Evolutionary conservation across 64 coral and sea anemone genomes (phyloP), one percentile per base, ranked within the genome.

Genomic region (Stichodactyla helianthus): DNA sequence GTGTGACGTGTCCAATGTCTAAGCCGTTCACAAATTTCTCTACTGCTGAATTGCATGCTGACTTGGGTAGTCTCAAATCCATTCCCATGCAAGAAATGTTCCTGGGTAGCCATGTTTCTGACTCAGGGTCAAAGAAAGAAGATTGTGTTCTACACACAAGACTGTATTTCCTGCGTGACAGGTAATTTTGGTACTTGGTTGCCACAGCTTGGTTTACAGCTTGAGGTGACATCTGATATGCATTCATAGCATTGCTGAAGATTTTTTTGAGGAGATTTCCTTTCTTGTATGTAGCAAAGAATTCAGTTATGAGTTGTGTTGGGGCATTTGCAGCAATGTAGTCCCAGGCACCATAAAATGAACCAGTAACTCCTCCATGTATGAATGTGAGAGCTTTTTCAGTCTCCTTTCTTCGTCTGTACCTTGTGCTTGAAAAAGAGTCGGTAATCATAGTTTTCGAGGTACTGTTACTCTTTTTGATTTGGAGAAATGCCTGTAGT

Each of bases 401-500:
- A 2, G 77, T 82, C n/a, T n/a, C n/a, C n/a, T n/a, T n/a, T n/a
- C n/a, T n/a, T n/a, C n/a, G n/a, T n/a, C n/a, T n/a, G n/a, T n/a
- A n/a, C n/a, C n/a, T n/a, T n/a, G n/a, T n/a, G n/a, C n/a, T n/a
- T n/a, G n/a, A n/a, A n/a, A n/a, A n/a, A n/a, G n/a, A n/a, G n/a
- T n/a, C n/a, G n/a, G n/a, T n/a, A n/a, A n/a, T n/a, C n/a, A n/a
- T n/a, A n/a, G n/a, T n/a, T n/a, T n/a, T n/a, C n/a, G n/a, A n/a
- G n/a, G n/a, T n/a, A n/a, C n/a, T n/a, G n/a, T n/a, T n/a, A n/a
- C 78, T 89, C 87, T 52, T 89, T 88, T 84, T 86, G 60, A 91
- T 62, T 91, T 81, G 51, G 84, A 91, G 74, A 91, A 91, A 82
- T 91, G 89, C 77, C 80, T 91, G 77, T 79, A 86, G 79, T 86